Percentiles rank a stretch among this genome's conserved stretches.
These are phyloP conservation scores for Littorina saxatilis DNA, from an alignment of 1,140 invertebrate species.

Conservation along the genomic window DNA sequence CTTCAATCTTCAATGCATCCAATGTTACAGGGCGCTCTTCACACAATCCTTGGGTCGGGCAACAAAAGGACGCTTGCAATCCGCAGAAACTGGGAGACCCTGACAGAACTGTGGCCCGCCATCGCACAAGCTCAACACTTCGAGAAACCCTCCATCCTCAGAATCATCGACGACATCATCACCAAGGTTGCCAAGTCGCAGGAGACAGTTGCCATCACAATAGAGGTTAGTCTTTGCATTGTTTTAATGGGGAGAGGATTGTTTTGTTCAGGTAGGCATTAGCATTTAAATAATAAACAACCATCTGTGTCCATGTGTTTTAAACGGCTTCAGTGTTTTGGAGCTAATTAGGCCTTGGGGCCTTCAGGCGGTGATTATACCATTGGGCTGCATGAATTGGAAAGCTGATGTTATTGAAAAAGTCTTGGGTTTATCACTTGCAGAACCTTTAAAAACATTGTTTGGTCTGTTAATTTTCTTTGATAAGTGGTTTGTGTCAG, in stretches of 20 bases:
- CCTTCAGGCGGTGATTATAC: too few relatives aligned
- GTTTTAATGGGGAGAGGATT: not conserved
- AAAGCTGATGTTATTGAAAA: too few relatives aligned
- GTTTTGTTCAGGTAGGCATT: not conserved
- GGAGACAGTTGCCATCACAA: slow-evolving; percentile 77
- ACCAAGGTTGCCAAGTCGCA: slow-evolving; percentile 77
- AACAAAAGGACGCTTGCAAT: slow-evolving; percentile 79
- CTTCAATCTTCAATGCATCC: too few relatives aligned
- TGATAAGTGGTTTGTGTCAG: too few relatives aligned
- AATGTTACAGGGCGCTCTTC: slow-evolving; percentile 85
- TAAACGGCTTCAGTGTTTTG: too few relatives aligned
- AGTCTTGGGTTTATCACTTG: too few relatives aligned
- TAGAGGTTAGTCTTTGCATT: slow-evolving; percentile 61
- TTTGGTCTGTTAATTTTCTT: too few relatives aligned
- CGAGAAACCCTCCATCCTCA: slow-evolving; percentile 88
- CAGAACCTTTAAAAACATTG: too few relatives aligned
- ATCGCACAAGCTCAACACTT: slow-evolving; percentile 84
- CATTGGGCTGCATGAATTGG: too few relatives aligned
- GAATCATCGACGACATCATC: slow-evolving; percentile 82
- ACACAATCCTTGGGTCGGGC: slow-evolving; percentile 84
- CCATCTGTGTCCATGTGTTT: too few relatives aligned
- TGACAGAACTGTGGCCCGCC: slow-evolving; percentile 83
- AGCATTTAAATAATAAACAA: too few relatives aligned
- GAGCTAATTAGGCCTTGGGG: too few relatives aligned
- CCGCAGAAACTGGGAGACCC: slow-evolving; percentile 85